Evolutionary conservation across 2,888 invertebrate genomes (phyloP).

Genomic region (Leptinotarsa haldemani): DNA sequence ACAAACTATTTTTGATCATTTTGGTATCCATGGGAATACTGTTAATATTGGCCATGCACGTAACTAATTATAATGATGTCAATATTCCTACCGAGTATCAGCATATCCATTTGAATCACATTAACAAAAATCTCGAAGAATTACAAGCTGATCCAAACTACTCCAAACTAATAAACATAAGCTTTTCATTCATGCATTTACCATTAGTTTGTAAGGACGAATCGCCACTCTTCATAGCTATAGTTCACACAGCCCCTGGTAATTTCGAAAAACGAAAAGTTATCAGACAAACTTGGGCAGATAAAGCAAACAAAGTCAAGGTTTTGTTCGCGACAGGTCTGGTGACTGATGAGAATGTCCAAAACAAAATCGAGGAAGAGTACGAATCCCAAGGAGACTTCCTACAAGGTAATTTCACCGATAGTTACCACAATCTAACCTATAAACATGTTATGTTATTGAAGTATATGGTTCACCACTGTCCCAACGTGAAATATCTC

Average conservation of each 20-base stretch:
- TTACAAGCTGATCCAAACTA: slow-evolving; percentile 17
- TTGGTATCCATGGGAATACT: neutral
- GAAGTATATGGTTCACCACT: slow-evolving; percentile 79
- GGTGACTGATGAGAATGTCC: neutral
- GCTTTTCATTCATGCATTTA: slow-evolving; percentile 23
- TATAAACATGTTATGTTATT: slow-evolving; percentile 85
- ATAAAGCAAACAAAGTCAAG: slow-evolving; percentile 9
- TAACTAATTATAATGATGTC: neutral
- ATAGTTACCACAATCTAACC: slow-evolving; percentile 83
- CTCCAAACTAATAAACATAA: slow-evolving; percentile 25
- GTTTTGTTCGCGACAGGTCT: slow-evolving; percentile 25
- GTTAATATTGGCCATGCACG: too few relatives aligned
- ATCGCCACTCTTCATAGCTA: slow-evolving; percentile 69
- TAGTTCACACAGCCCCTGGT: slow-evolving; percentile 78
- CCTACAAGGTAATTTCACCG: slow-evolving; percentile 81
- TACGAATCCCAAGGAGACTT: slow-evolving; percentile 73
- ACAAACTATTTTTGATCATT: neutral
- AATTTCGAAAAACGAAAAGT: slow-evolving; percentile 75
- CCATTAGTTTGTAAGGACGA: slow-evolving; percentile 16
- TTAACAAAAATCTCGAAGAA: neutral
- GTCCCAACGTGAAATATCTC: slow-evolving; percentile 72
- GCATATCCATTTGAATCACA: neutral
- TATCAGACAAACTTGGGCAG: slow-evolving; percentile 65
- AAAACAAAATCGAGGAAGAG: slow-evolving; percentile 65
- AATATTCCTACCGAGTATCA: neutral